Base-by-base conservation (phyloP, 2,113 vertebrate genomes). In the Tylochromis polylepis region DNA sequence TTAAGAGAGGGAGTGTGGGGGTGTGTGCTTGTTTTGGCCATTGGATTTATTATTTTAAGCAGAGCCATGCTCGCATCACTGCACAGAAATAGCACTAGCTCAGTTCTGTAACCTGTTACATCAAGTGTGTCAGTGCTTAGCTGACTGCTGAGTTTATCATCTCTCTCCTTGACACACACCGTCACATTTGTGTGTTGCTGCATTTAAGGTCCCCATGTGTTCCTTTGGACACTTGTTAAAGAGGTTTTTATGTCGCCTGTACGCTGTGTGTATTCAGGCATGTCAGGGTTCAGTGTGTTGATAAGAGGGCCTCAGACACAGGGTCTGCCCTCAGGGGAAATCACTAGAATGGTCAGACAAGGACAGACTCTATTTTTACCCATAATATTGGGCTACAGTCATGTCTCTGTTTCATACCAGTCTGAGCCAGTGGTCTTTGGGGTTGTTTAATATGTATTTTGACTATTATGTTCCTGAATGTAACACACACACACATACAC, bases 281-380 rank as follows among this genome's bases (percentile, higher is more conserved):
- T 84, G 81, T 82, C 14, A 1, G 34, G 49, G 79, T 49, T 77
- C 18, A 51, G 12, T 62, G 79, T 85, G 88, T 87, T 85, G 88
- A 90, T 91, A 80, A 83, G 51, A 22, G 72, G 87, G 80, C 51
- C 83, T 53, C 86, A 89, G 85, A 92, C 86, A 77, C 60, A 9
- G 67, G 4, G 72, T 56, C 82, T 87, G 24, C 88, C 86, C 87
- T 85, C 81, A 16, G 55, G 88, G 85, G 82, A 89, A 88, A 89
- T 81, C 85, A 81, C 51, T 51, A 70, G 29, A 83, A 65, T 90
- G 86, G 87, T 90, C 87, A 89, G 75, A 89, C 60, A 11, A 84
- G 81, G 91, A 88, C 87, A 88, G 27, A 55, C 56, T 38, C 84
- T 92, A 92, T 91, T 88, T 95, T 93, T 94, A 91, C 81, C 79